Base-by-base conservation (phyloP, 2,113 vertebrate species). In the Calcarius ornatus region DNA sequence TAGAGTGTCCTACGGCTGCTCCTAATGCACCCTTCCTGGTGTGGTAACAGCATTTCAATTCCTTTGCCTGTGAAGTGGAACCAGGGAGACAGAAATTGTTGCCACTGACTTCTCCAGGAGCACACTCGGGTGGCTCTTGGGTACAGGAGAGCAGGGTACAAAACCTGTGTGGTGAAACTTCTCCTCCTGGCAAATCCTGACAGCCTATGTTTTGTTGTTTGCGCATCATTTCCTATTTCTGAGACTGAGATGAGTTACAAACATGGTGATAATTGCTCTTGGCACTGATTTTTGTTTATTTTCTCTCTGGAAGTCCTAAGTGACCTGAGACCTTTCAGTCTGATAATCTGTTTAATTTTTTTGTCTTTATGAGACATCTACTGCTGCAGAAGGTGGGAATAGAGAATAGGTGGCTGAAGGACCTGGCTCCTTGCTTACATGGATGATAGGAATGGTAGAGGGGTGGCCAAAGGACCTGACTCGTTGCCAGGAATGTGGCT, bases 101-200 rank as follows among this genome's bases (percentile, higher is more conserved):
- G 56, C 63, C 6, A 5, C 19, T 2, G 4, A 15, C 54, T 82
- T 53, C 25, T 56, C 17, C 68, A 28, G 51, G 42, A 33, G 11
- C 19, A 5, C 50, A 8, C 27, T 51, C 61, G 38, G 16, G 47
- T 47, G 22, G 20, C 27, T 59, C 10, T 28, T 4, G 1, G 22
- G 22, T 11, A 3, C 1, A 25, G 63, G 47, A 60, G 30, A n/a
- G n/a, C 2, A 0, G 31, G 13, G 23, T n/a, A 20, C 0, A 0
- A 60, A 71, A 37, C 0, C 0, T 1, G 1, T 15, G 31, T 13
- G 30, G 12, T 71, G 21, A 47, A 35, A 38, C 24, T 27, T 72
- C 48, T 79, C 40, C 25, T 76, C 28, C n/a, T 42, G 70, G 59
- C 35, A 63, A 16, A 15, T 45, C 53, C 42, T 70, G 40, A 25